A percentile compares a stretch with the other conserved stretches of the same genome.
Evolutionary conservation across 2,113 vertebrate genomes (phyloP).

Genomic region (Elaphurus davidianus): DNA sequence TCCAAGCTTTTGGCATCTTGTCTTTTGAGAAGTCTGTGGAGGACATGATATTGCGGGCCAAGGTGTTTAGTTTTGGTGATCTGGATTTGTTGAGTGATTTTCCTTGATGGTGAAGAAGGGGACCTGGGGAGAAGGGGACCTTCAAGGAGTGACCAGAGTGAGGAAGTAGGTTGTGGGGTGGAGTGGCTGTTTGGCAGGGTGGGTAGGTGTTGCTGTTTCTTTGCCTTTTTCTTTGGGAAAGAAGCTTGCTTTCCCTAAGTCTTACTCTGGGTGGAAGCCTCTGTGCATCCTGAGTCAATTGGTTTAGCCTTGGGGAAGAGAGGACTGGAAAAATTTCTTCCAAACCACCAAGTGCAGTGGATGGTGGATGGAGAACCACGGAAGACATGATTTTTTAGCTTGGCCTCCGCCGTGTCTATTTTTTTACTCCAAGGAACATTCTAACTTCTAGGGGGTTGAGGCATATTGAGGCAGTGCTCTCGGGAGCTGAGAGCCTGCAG

Average conservation of each 20-base stretch:
- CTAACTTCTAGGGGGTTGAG: too few relatives aligned
- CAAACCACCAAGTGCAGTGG: neutral
- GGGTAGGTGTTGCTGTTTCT: neutral
- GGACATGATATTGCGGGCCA: too few relatives aligned
- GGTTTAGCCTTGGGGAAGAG: neutral
- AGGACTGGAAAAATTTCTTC: neutral
- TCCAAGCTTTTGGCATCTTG: neutral
- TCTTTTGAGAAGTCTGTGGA: too few relatives aligned
- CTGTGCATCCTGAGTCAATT: too few relatives aligned
- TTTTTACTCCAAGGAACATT: too few relatives aligned
- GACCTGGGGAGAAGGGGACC: accelerated
- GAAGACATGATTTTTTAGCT: neutral
- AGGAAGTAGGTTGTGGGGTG: too few relatives aligned
- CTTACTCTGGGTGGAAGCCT: neutral
- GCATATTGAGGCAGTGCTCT: accelerated
- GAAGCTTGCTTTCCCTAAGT: neutral
- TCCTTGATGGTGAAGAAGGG: too few relatives aligned
- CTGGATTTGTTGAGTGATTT: too few relatives aligned
- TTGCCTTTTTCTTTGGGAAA: neutral
- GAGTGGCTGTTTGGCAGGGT: too few relatives aligned
- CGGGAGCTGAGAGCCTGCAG: neutral
- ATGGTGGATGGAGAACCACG: neutral
- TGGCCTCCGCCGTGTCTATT: too few relatives aligned
- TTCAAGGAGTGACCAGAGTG: too few relatives aligned
- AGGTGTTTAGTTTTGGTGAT: too few relatives aligned